Conservation (phyloP, 2,888 invertebrate genomes). For the Caenorhabditis imperialis region DNA sequence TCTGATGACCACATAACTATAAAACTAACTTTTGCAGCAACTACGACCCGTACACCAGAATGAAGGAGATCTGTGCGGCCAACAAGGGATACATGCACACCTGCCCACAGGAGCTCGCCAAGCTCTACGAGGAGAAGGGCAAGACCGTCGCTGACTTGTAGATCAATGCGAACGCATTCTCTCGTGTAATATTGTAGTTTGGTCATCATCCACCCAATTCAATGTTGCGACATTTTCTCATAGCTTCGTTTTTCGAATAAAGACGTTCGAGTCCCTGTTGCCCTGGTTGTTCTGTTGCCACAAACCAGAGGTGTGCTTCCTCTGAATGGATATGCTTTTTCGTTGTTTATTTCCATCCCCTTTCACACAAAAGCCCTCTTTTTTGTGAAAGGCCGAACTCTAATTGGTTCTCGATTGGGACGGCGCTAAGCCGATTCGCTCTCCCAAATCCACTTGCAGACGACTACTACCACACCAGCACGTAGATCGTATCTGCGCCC, state of each 20-base stretch:
- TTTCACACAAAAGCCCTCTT: background rate
- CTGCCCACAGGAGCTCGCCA: slow-evolving; percentile 75
- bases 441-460: slow-evolving; percentile 16
- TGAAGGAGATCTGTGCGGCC: slow-evolving; percentile 74
- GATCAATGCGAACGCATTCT: slow-evolving; percentile 16
- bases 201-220: slow-evolving; percentile 6
- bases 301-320: slow-evolving; percentile 15
- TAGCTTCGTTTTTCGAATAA: slow-evolving; percentile 39
- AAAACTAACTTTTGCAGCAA: slow-evolving; percentile 70
- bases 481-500: slow-evolving; percentile 24
- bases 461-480: background rate
- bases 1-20: too few species aligned
- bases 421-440: slow-evolving; percentile 20
- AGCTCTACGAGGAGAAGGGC: slow-evolving; percentile 76
- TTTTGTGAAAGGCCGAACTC: background rate
- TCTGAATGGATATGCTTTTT: slow-evolving; percentile 7
- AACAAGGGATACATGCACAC: slow-evolving; percentile 76
- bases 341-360: background rate
- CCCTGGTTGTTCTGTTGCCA: background rate
- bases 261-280: slow-evolving; percentile 27
- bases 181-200: slow-evolving; percentile 33
- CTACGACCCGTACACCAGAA: slow-evolving; percentile 76
- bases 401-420: slow-evolving; percentile 14
- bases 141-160: slow-evolving; percentile 63
- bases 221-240: slow-evolving; percentile 34